Evolutionary conservation across 2,888 invertebrate species (phyloP).

Genomic region (Sphaeridia pumilis): DNA sequence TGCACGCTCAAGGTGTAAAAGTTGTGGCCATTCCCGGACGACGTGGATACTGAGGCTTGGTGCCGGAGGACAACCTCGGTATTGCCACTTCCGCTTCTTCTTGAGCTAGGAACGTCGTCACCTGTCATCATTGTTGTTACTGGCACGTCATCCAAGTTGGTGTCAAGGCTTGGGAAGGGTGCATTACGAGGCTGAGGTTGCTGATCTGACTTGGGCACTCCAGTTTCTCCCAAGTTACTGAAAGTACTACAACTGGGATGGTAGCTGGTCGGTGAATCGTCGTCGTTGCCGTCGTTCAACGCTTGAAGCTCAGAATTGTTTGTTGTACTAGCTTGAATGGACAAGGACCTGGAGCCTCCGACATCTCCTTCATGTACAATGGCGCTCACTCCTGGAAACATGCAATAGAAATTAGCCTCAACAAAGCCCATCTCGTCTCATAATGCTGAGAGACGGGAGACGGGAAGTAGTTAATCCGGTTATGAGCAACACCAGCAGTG

Average conservation of each 20-base stretch:
- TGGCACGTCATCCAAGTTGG: not conserved
- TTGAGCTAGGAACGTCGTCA: not conserved
- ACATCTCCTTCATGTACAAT: conserved; percentile 19
- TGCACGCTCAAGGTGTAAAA: conserved; percentile 86
- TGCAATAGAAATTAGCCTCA: too few species aligned
- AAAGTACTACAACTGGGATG: conserved; percentile 11
- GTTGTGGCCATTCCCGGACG: conserved; percentile 44
- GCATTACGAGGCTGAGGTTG: not conserved
- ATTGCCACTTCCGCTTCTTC: conserved; percentile 1
- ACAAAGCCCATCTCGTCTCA: not conserved
- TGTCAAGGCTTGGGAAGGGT: not conserved
- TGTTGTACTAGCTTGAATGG: conserved; percentile 29
- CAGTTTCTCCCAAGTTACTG: conserved; percentile 6
- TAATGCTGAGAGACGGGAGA: not conserved
- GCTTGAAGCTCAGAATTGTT: conserved; percentile 18
- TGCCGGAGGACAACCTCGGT: not conserved
- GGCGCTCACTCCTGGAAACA: conserved; percentile 20
- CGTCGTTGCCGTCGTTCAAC: conserved; percentile 7
- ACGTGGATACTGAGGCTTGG: too few species aligned
- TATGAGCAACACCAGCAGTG: not conserved
- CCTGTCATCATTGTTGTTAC: not conserved
- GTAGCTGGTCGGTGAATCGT: conserved; percentile 6
- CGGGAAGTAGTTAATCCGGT: not conserved
- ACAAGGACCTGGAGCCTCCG: conserved; percentile 25
- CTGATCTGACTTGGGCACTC: not conserved